These are phyloP conservation scores for Sprattus sprattus DNA, from an alignment of 2,113 vertebrate species.

Conservation along the genomic window DNA sequence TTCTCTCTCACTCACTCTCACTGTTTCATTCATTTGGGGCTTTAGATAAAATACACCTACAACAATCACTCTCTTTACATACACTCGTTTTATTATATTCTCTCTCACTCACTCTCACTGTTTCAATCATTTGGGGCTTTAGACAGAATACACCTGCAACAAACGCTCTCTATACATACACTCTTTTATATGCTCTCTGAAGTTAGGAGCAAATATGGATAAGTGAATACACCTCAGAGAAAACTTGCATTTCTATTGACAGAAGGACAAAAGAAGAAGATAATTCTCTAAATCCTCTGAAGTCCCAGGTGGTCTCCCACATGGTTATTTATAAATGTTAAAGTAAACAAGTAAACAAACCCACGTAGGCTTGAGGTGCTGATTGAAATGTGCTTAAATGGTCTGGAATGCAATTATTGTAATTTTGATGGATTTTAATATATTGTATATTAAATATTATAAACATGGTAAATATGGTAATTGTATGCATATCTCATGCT, in stretches of 20 bases:
- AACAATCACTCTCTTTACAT: too few species aligned
- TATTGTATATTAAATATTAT: not conserved
- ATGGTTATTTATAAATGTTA: not conserved
- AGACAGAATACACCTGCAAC: not conserved
- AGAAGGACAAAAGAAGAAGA: constrained; percentile 5
- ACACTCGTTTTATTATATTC: too few species aligned
- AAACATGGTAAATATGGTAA: not conserved
- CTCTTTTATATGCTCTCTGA: not conserved
- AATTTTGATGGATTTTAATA: not conserved
- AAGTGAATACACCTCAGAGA: not conserved
- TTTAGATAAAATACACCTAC: not conserved
- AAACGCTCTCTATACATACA: not conserved
- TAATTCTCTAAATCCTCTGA: constrained; percentile 6
- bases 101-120: not conserved
- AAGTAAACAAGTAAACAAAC: not conserved
- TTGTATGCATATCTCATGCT: not conserved
- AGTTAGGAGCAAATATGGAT: not conserved
- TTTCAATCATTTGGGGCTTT: not conserved
- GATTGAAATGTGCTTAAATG: not conserved
- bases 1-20: not conserved
- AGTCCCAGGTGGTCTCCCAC: not conserved
- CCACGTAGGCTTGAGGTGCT: not conserved
- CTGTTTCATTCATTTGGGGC: not conserved
- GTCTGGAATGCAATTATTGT: not conserved
- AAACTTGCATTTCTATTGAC: constrained; percentile 8